phyloP scores from a whole-genome alignment of 2,797 vertebrate species.

The Remorina albescens region DNA sequence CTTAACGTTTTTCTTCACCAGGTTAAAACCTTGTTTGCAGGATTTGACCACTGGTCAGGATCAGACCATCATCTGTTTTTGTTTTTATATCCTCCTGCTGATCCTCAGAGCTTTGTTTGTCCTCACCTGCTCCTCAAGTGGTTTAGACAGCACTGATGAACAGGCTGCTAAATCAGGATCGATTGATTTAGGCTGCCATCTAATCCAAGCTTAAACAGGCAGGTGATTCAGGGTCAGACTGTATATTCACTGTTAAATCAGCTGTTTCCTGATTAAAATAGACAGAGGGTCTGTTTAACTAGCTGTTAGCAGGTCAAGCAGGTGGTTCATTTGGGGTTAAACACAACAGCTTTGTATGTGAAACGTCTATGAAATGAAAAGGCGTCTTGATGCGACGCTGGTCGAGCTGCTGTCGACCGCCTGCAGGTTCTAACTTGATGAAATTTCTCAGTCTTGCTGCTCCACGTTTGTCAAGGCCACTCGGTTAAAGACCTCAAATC shows the following conservation, averaged over 20 bases:
- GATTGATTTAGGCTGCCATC: too few species aligned
- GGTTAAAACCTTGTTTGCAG: too few species aligned
- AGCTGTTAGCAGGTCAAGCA: too few species aligned
- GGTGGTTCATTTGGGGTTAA: neutral
- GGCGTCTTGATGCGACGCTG: neutral
- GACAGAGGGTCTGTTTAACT: neutral
- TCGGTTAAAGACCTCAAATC: neutral
- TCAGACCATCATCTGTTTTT: neutral
- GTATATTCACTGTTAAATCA: neutral
- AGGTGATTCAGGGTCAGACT: too few species aligned
- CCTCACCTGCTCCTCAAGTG: neutral
- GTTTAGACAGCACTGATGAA: neutral
- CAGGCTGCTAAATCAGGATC: neutral
- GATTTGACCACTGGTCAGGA: too few species aligned
- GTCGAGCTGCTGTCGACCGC: constrained; percentile 6
- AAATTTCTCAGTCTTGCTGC: too few species aligned
- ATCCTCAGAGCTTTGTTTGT: neutral
- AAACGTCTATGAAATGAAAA: too few species aligned
- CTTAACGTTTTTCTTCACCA: too few species aligned
- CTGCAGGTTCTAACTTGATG: neutral
- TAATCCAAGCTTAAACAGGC: too few species aligned
- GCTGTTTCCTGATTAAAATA: neutral
- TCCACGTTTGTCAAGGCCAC: constrained; percentile 1
- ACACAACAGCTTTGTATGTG: too few species aligned
- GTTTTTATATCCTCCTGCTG: neutral